Evolutionary conservation across 2,113 vertebrate species (phyloP).

Genomic region (Calyptommatus sinebrachiatus): DNA sequence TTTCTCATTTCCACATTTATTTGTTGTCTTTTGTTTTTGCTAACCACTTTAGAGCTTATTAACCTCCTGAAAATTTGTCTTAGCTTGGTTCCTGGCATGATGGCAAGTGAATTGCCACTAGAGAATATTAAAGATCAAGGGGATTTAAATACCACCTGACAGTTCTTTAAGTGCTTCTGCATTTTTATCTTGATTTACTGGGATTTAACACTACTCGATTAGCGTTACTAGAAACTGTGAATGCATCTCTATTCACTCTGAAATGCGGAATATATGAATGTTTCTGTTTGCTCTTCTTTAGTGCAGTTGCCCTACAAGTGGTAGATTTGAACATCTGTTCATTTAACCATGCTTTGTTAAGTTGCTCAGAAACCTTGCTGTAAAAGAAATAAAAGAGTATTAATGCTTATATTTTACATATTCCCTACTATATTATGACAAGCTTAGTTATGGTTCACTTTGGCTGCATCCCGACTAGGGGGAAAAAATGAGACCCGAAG

Average conservation of each 20-base stretch:
- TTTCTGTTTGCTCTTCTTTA: not conserved
- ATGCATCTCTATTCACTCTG: not conserved
- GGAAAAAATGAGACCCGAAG: too few species aligned
- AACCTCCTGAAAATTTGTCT: constrained; percentile 10
- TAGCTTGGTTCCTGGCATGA: constrained; percentile 14
- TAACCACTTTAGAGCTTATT: constrained; percentile 8
- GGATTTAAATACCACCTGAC: not conserved
- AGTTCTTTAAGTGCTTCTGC: constrained; percentile 20
- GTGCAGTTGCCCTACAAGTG: not conserved
- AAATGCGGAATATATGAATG: not conserved
- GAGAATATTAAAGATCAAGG: constrained; percentile 7
- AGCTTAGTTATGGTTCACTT: not conserved
- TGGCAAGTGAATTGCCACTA: constrained; percentile 13
- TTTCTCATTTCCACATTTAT: too few species aligned
- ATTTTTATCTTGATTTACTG: constrained; percentile 34
- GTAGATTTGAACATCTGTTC: constrained; percentile 32
- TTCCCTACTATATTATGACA: not conserved
- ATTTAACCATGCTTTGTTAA: constrained; percentile 25
- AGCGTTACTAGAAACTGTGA: accelerated
- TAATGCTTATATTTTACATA: constrained; percentile 37
- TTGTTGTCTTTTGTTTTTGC: too few species aligned
- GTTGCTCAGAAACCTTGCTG: constrained; percentile 7
- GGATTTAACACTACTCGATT: constrained; percentile 5
- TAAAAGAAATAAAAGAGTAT: constrained; percentile 6
- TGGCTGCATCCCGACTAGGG: not conserved